phyloP scores from a whole-genome alignment of 2,113 vertebrate genomes.

The Channa maculata region DNA sequence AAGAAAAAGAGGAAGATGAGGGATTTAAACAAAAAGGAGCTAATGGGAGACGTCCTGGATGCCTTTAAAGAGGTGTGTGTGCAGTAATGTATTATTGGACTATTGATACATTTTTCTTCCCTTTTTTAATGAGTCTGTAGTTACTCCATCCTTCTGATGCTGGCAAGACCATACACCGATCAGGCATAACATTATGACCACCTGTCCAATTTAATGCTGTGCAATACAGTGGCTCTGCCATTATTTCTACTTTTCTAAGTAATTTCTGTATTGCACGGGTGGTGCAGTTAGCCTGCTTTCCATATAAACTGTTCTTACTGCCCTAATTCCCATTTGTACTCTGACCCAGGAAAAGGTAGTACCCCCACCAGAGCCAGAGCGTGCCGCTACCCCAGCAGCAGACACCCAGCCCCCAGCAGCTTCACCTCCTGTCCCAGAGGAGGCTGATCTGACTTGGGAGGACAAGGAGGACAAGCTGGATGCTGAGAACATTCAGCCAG shows the following conservation, averaged over 20 bases:
- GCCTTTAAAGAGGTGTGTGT: conserved; percentile 94
- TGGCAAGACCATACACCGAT: too few species aligned
- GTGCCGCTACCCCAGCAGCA: conserved; percentile 29
- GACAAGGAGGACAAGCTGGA: conserved; percentile 96
- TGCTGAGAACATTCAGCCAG: conserved; percentile 90
- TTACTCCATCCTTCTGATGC: too few species aligned
- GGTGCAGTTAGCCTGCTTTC: not conserved
- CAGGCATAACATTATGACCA: too few species aligned
- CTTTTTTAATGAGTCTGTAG: not conserved
- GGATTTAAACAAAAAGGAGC: conserved; percentile 96
- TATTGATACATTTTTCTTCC: not conserved
- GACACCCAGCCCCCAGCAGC: conserved; percentile 69
- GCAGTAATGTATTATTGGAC: not conserved
- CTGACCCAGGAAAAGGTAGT: conserved; percentile 75
- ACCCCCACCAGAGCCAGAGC: conserved; percentile 62
- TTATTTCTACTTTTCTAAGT: too few species aligned
- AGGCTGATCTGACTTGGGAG: conserved; percentile 93
- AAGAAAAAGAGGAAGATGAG: conserved; percentile 97
- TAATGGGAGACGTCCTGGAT: conserved; percentile 94
- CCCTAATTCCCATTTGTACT: not conserved
- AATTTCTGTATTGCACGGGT: too few species aligned
- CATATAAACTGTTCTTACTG: not conserved
- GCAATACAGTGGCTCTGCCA: too few species aligned
- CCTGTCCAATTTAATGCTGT: too few species aligned
- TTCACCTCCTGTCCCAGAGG: conserved; percentile 83